Percentiles rank a stretch among this genome's conserved stretches.
phyloP scores from a whole-genome alignment of 2,888 invertebrate species.

The Anthoptus insignis region DNA sequence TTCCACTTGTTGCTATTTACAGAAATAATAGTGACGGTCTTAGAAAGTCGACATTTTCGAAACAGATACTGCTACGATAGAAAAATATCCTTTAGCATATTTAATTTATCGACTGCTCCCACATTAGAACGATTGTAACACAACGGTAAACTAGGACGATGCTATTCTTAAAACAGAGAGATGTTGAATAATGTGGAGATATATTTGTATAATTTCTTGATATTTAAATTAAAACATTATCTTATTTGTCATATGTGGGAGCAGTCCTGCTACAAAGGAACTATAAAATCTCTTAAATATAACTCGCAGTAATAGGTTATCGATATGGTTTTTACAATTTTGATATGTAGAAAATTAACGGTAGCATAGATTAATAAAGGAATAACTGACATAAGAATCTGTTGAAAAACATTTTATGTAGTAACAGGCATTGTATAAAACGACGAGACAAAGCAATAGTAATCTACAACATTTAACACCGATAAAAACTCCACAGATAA shows the following conservation, averaged over 20 bases:
- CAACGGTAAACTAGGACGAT: too few relatives aligned
- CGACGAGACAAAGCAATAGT: constrained; percentile 38
- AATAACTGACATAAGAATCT: background rate
- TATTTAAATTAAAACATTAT: too few relatives aligned
- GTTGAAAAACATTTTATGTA: background rate
- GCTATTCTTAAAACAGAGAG: too few relatives aligned
- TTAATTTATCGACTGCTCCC: constrained; percentile 29
- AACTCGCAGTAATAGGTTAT: constrained; percentile 9
- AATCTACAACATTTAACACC: constrained; percentile 62
- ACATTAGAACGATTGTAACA: constrained; percentile 7
- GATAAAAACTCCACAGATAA: constrained; percentile 41
- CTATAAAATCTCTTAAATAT: constrained; percentile 16
- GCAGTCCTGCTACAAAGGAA: constrained; percentile 24
- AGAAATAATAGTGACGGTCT: constrained; percentile 11
- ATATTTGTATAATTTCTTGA: too few relatives aligned
- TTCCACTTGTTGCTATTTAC: constrained; percentile 34
- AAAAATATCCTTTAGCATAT: constrained; percentile 33
- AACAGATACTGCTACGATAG: constrained; percentile 26
- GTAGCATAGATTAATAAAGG: background rate
- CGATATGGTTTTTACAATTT: constrained; percentile 5
- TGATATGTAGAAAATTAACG: constrained; percentile 29
- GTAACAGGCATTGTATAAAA: constrained; percentile 25
- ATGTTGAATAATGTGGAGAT: too few relatives aligned
- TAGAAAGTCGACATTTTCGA: background rate
- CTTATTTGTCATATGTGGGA: background rate